Percentiles rank a stretch among this genome's conserved stretches.
These are phyloP conservation scores for Ochlodes sylvanus DNA, from an alignment of 2,888 invertebrate genomes.

Conservation along the genomic window DNA sequence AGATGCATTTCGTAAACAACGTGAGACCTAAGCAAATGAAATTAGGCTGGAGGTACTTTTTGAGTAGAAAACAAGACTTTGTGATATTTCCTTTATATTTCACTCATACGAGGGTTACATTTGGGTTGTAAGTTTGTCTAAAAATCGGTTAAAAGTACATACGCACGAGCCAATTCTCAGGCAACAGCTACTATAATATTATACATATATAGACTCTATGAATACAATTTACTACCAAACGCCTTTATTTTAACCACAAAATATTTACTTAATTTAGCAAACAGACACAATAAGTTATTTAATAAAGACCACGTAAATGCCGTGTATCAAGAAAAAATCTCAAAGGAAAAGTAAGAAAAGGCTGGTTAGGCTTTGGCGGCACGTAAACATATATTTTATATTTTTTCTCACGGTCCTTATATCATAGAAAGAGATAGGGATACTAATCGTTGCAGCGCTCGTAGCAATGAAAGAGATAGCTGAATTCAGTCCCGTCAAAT, in stretches of 20 bases:
- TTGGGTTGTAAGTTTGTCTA: too few relatives aligned
- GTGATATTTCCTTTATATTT: too few relatives aligned
- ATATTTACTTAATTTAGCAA: neutral
- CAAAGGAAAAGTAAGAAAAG: constrained; percentile 7
- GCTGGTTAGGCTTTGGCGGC: neutral
- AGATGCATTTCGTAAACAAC: too few relatives aligned
- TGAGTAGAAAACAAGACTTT: too few relatives aligned
- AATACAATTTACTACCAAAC: too few relatives aligned
- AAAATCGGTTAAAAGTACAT: too few relatives aligned
- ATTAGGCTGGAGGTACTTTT: too few relatives aligned
- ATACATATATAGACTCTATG: too few relatives aligned
- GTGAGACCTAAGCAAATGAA: too few relatives aligned
- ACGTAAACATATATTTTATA: constrained; percentile 22
- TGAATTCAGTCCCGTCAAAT: constrained; percentile 12
- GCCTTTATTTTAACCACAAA: neutral
- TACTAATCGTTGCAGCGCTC: neutral
- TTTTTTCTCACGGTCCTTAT: constrained; percentile 8
- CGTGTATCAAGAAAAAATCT: constrained; percentile 22
- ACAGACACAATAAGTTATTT: neutral
- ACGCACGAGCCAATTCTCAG: too few relatives aligned
- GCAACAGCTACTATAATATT: too few relatives aligned
- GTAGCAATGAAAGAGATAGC: constrained; percentile 3
- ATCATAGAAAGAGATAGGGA: constrained; percentile 1
- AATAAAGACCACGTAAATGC: constrained; percentile 20
- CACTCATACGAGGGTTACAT: too few relatives aligned